phyloP scores from a whole-genome alignment of 2,113 vertebrate genomes.

The Mystacornis crossleyi region DNA sequence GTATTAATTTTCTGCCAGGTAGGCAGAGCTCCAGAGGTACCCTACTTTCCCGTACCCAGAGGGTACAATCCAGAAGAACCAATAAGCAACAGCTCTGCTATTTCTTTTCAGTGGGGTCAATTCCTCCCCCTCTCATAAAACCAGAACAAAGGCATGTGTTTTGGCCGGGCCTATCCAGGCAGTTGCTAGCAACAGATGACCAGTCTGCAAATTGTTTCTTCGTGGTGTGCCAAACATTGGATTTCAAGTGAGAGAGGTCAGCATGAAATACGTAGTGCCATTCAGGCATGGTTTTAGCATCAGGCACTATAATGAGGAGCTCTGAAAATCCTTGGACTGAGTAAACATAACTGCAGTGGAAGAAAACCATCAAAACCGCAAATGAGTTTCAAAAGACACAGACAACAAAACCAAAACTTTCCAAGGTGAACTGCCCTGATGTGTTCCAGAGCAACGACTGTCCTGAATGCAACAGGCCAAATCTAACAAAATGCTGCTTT shows the following conservation, averaged over 20 bases:
- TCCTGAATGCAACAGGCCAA: constrained; percentile 21
- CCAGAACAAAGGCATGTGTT: background rate
- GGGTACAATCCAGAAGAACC: background rate
- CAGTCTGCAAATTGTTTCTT: background rate
- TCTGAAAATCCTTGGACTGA: constrained; percentile 43
- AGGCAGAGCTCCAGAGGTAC: background rate
- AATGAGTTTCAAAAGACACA: constrained; percentile 57
- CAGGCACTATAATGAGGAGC: constrained; percentile 14
- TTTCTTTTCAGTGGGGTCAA: background rate
- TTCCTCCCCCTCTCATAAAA: background rate
- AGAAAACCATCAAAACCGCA: constrained; percentile 64
- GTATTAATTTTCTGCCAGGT: background rate
- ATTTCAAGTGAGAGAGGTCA: background rate
- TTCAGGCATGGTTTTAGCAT: constrained; percentile 25
- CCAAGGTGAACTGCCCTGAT: constrained; percentile 29
- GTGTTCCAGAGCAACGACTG: background rate
- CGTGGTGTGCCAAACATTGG: background rate
- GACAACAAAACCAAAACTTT: constrained; percentile 46
- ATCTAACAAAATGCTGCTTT: constrained; percentile 38
- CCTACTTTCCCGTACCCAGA: background rate
- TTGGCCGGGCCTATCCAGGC: background rate
- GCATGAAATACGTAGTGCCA: background rate
- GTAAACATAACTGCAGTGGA: constrained; percentile 40
- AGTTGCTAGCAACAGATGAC: background rate
- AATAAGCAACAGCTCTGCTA: background rate